Conservation (phyloP, 92 coral and sea anemone genomes). For the Paramuricea clavata region DNA sequence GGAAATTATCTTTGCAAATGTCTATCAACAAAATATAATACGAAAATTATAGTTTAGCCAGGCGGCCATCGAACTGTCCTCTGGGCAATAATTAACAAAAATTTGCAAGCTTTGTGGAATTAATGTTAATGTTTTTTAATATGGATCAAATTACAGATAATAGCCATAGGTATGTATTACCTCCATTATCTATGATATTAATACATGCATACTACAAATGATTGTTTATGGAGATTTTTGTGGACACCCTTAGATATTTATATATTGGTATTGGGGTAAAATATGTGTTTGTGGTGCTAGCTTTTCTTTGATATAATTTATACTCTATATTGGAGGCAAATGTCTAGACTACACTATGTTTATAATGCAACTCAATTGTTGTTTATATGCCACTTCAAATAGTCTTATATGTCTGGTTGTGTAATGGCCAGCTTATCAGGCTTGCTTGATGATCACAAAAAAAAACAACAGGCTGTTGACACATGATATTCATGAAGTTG, state of each 20-base stretch:
- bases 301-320: neutral
- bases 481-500: neutral
- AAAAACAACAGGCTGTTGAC: neutral
- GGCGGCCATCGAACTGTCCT: no score
- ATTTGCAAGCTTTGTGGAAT: no score
- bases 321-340: neutral
- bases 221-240: no score
- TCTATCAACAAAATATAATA: neutral
- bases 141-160: neutral
- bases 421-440: neutral
- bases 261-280: neutral
- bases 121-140: neutral
- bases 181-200: no score
- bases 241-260: no score
- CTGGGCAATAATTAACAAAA: no score
- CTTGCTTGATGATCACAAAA: neutral
- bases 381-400: neutral
- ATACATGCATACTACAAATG: neutral
- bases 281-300: neutral
- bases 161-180: neutral
- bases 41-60: no score
- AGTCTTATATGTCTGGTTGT: slow-evolving; percentile 8
- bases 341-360: no score
- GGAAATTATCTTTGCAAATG: slow-evolving; percentile 16
- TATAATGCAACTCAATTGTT: neutral